These are phyloP conservation scores for Telmatochromis bifrenatus DNA, from an alignment of 2,113 vertebrate genomes.

Conservation along the genomic window DNA sequence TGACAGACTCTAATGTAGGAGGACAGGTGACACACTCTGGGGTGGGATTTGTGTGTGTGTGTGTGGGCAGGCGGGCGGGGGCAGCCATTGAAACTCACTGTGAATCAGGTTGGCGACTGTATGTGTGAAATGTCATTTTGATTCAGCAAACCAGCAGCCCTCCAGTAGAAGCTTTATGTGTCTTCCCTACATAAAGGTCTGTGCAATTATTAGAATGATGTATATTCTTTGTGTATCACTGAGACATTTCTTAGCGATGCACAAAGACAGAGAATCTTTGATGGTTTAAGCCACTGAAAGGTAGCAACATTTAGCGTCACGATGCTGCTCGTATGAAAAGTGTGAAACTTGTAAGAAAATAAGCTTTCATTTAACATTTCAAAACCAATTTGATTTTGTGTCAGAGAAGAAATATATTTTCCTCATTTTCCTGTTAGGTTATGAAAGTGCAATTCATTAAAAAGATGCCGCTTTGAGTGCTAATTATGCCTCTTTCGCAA, in stretches of 20 bases:
- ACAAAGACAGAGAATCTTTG: not conserved
- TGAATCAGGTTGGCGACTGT: constrained; percentile 14
- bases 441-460: not conserved
- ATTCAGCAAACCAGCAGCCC: constrained; percentile 21
- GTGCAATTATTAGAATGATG: not conserved
- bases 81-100: not conserved
- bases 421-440: not conserved
- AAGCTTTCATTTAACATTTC: not conserved
- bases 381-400: not conserved
- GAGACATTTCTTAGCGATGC: not conserved
- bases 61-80: not conserved
- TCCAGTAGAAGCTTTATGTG: not conserved
- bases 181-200: not conserved
- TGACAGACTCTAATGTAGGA: constrained; percentile 29
- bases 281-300: not conserved
- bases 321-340: not conserved
- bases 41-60: not conserved
- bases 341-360: not conserved
- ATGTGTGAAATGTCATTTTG: constrained; percentile 58
- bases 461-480: not conserved
- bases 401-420: not conserved
- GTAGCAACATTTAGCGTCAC: not conserved
- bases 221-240: not conserved
- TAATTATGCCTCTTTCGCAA: not conserved
- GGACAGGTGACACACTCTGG: constrained; percentile 31